Evolutionary conservation across 1,140 invertebrate genomes (phyloP), one percentile per base, ranked within the genome.

Genomic region (Centruroides sculpturatus): DNA sequence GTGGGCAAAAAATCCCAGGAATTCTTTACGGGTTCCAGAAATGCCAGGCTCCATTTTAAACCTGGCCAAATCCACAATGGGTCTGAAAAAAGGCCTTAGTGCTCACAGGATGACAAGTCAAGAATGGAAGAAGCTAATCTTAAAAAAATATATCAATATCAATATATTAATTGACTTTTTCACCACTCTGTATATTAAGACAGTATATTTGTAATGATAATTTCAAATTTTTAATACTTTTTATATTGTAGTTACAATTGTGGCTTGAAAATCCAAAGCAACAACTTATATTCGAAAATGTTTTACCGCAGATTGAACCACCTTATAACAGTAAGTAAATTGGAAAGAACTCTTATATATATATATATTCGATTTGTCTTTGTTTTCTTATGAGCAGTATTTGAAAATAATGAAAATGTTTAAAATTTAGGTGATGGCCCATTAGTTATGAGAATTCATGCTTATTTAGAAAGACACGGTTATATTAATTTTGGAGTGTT

Each of bases 401-500:
- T 51, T 49, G 56, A n/a, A 50, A 57, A 57, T 47, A 12, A 55
- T 12, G 9, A 55, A 10, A 55, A 56, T 56, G 55, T 47, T 23
- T 57, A 35, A 12, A 13, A 13, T 57, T 34, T 8, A 62, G 41
- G 12, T 56, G 66, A 98, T 77, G 81, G 82, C 35, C 80, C 82
- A 7, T 73, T 98, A 2, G 81, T 96, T 4, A 80, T 83, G 69
- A 79, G 93, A 66, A 82, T 94, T 56, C 91, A 94, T 78, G 85
- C 87, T 1, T 99, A 92, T 74, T 77, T 99, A 8, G 90, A 98
- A 70, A 80, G 96, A 61, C 91, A 98, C 76, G 93, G 95, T 7
- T 95, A 91, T 68, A 97, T 99, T 55, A 99, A 99, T 77, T 99
- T 94, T 82, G 96, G 96, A 1, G 85, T 98, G 35, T 98, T 92